Conservation (phyloP, 2,888 invertebrate genomes). For the Mimumesa dahlbomi region DNA sequence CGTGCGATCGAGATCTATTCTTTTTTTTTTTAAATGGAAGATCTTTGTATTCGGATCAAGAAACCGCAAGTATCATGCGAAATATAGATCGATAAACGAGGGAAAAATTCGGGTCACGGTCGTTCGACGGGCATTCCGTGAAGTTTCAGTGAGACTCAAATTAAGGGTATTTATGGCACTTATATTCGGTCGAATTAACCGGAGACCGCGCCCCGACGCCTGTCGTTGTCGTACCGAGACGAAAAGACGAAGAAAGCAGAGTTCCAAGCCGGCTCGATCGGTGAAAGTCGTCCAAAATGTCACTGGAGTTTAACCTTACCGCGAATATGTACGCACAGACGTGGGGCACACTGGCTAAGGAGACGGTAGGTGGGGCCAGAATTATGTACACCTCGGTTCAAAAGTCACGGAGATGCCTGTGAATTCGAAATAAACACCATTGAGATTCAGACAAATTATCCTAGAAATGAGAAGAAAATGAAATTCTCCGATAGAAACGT, state of each 20-base stretch:
- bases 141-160: not conserved
- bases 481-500: no score
- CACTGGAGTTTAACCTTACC: conserved; percentile 77
- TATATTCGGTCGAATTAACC: conserved; percentile 4
- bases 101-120: conserved; percentile 46
- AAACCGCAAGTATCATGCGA: no score
- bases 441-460: no score
- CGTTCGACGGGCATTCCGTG: conserved; percentile 1
- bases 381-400: no score
- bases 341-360: conserved; percentile 16
- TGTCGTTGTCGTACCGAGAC: conserved; percentile 46
- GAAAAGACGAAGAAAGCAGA: conserved; percentile 76
- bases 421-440: no score
- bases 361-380: conserved; percentile 22
- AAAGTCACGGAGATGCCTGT: no score
- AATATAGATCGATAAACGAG: no score
- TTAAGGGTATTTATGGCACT: not conserved
- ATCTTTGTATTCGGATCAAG: no score
- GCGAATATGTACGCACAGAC: conserved; percentile 62
- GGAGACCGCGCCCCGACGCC: conserved; percentile 56
- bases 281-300: conserved; percentile 79
- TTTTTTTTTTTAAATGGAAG: no score
- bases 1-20: no score
- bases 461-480: no score
- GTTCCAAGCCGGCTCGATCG: conserved; percentile 59